phyloP scores from a whole-genome alignment of 2,113 vertebrate genomes.

The Oncorhynchus nerka region DNA sequence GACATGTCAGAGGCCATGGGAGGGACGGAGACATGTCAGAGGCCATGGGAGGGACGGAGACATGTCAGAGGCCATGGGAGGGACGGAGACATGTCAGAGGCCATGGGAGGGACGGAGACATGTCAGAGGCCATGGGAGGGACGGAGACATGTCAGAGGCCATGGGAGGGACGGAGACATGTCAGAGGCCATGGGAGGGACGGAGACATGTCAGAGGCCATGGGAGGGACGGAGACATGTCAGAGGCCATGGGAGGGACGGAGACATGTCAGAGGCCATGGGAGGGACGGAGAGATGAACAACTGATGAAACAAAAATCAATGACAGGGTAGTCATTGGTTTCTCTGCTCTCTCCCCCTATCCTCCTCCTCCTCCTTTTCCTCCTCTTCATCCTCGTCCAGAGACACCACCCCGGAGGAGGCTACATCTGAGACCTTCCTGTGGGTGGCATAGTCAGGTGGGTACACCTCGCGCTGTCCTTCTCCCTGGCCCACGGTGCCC shows the following conservation, averaged over 20 bases:
- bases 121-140: constrained; percentile 31
- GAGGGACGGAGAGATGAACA: background rate
- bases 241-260: too few species aligned
- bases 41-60: background rate
- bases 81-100: constrained; percentile 14
- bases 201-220: constrained; percentile 30
- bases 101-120: too few species aligned
- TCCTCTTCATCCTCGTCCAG: constrained; percentile 88
- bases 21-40: background rate
- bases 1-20: too few species aligned
- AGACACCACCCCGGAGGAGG: constrained; percentile 91
- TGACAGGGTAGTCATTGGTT: constrained; percentile 58
- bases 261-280: constrained; percentile 28
- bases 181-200: too few species aligned
- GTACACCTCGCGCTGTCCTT: constrained; percentile 41
- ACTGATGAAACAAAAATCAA: background rate
- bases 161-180: too few species aligned
- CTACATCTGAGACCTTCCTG: constrained; percentile 87
- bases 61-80: too few species aligned
- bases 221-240: too few species aligned
- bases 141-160: constrained; percentile 30
- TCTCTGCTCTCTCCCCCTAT: constrained; percentile 59
- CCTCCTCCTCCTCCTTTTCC: constrained; percentile 69
- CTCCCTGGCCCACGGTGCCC: constrained; percentile 57
- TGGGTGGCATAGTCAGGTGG: constrained; percentile 62